Base-by-base conservation (phyloP, 2,888 invertebrate species). In the Helobdella robusta region DNA sequence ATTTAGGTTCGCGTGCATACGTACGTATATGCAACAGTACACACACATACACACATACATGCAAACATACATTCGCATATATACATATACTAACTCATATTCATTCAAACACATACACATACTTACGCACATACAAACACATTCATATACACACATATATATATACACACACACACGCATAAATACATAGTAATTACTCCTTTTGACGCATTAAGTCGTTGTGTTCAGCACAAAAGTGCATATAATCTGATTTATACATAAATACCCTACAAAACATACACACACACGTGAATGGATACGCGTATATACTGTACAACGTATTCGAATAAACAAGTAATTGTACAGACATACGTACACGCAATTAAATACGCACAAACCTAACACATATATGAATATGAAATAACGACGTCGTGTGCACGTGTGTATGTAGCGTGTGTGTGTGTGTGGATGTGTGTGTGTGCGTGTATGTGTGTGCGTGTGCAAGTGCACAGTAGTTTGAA, bases 121-220 rank as follows among this genome's bases (percentile, higher is more conserved):
- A 50, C 50, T 23, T 25, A 50, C n/a, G 25, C 5, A 50, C n/a
- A 50, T 25, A 50, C 50, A 50, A 5, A 50, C 50, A 50, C 50
- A 50, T 4, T 23, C n/a, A 50, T 4, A 50, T 18, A 50, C n/a
- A 50, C 50, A 50, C 6, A 50, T 25, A 50, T 25, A 50, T 25
- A 50, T 18, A 50, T 4, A 50, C n/a, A 50, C 50, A 50, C 50
- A 50, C 6, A 50, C 50, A 50, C 50, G 25, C 50, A 50, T 18
- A 50, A 4, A 50, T 18, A 50, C 50, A 50, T n/a, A n/a, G n/a
- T n/a, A n/a, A n/a, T n/a, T n/a, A n/a, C n/a, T n/a, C n/a, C n/a
- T n/a, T n/a, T n/a, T n/a, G n/a, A n/a, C n/a, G n/a, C n/a, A n/a
- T n/a, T n/a, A n/a, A n/a, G n/a, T n/a, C n/a, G n/a, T n/a, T n/a